Base-by-base conservation (phyloP, 37 sponge, comb jelly and placozoan genomes). In the Ephydatia muelleri region DNA sequence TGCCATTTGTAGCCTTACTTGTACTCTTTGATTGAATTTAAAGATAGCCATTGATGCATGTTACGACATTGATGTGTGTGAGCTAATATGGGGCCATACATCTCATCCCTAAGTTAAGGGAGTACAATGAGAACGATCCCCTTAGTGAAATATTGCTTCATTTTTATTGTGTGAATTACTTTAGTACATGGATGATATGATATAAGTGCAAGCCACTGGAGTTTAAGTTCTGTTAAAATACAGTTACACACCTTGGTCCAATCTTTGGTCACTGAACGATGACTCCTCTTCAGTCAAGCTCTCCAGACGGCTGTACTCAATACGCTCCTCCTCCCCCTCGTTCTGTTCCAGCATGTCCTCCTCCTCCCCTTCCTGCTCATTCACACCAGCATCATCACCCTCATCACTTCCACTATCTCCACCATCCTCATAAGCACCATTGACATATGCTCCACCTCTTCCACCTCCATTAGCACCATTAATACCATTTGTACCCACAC, bases 281-380 rank as follows among this genome's bases (percentile, higher is more conserved):
- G 57, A 21, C 57, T 57, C 57, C 12, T 57, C 57, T 57, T 57
- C 57, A 57, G 57, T 57, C 57, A 57, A 57, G 16, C 57, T 57
- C 16, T 57, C 57, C 57, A 57, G 57, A 57, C 57, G 57, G 19
- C 57, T 57, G 57, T 57, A 57, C 16, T 57, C 57, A 79, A 66
- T 79, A 66, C 48, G 32, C 0, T 13, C 80, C 33, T 67, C 73
- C 19, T n/a, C 11, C 13, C 49, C 35, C 49, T 76, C 77, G 21
- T 66, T 30, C 26, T 16, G 35, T 66, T 28, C 67, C 81, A 80
- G 23, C 70, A 39, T 49, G 23, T 40, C 78, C 14, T 81, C 88
- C 8, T 80, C 86, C 2, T 90, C 91, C 35, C 75, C 85, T 57
- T 32, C 43, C 25, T 83, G 70, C 2, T 83, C 84, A 49, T 66